Conservation (phyloP, 2,113 vertebrate genomes). For the Thunnus maccoyii region DNA sequence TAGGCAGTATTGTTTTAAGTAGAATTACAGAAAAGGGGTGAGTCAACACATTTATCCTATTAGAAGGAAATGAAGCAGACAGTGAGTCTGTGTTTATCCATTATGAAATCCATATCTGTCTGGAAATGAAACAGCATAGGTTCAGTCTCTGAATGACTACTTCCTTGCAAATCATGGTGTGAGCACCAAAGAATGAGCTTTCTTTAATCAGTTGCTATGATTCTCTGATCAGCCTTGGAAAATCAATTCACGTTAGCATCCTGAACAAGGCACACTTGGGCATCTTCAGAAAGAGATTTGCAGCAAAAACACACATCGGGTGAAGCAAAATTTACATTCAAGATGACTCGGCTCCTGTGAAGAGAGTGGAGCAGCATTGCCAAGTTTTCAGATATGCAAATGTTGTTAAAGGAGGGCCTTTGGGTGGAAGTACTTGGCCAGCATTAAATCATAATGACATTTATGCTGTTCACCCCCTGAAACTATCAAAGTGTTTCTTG, state of each 20-base stretch:
- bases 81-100: slow-evolving; percentile 73
- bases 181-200: slow-evolving; percentile 38
- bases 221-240: slow-evolving; percentile 32
- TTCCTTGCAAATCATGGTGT: slow-evolving; percentile 25
- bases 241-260: slow-evolving; percentile 20
- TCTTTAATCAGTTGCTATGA: slow-evolving; percentile 51
- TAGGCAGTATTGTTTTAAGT: slow-evolving; percentile 44
- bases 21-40: slow-evolving; percentile 64
- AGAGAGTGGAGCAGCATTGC: slow-evolving; percentile 22
- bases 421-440: slow-evolving; percentile 48
- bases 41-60: slow-evolving; percentile 70
- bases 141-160: slow-evolving; percentile 25
- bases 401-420: slow-evolving; percentile 40
- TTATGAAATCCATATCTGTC: slow-evolving; percentile 77
- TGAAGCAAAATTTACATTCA: slow-evolving; percentile 45
- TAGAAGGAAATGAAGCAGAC: slow-evolving; percentile 72
- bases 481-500: slow-evolving; percentile 48
- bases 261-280: neutral
- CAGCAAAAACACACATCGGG: slow-evolving; percentile 2
- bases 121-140: slow-evolving; percentile 60
- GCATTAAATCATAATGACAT: slow-evolving; percentile 66
- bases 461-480: slow-evolving; percentile 26
- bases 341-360: slow-evolving; percentile 24
- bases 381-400: slow-evolving; percentile 64
- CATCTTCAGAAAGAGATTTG: slow-evolving; percentile 16